Base-by-base conservation (phyloP, 1,140 invertebrate genomes). In the Mactra quadrangularis region DNA sequence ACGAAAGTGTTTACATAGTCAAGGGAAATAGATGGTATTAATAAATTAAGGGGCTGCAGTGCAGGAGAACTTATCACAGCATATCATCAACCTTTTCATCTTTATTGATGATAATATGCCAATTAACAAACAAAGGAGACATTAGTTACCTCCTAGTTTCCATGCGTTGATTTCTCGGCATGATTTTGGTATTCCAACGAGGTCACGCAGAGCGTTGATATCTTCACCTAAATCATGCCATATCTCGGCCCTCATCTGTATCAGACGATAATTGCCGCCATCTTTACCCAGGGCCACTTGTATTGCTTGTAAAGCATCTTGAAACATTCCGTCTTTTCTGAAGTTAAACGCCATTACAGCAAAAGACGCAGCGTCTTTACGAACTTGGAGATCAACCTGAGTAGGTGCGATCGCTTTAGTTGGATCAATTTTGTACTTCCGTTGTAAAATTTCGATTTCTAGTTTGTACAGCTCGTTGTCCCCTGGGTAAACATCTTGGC, bases 131-230 rank as follows among this genome's bases (percentile, higher is more conserved):
- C 4, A 11, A 53, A n/a, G 52, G 2, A 25, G 6, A 22, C 2
- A 25, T 45, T 77, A n/a, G n/a, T 78, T 85, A 89, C 90, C 90
- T 88, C 90, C 90, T 35, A 88, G 70, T 77, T 89, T 91, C 90
- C 90, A 91, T 0, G 88, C 82, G 35, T 91, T 89, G 19, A 74
- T 72, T 33, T 84, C 85, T 70, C 90, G 85, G 19, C 84, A 76
- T 59, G 76, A 50, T 68, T 90, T 90, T 27, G 89, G 90, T 70
- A 91, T 91, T 1, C 66, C 53, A 81, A 85, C 86, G 25, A 89
- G 72, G 41, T 91, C 88, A 47, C 85, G 82, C 27, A 91, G 71
- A 4, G 89, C 86, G 1, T 86, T 75, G 3, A 74, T 27, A 22
- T 82, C 57, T 35, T 90, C 83, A 0, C 78, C 85, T 47, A 85